Percentiles rank a stretch among this genome's conserved stretches.
phyloP scores from a whole-genome alignment of 2,888 invertebrate species.

The Lepidonotus clava region DNA sequence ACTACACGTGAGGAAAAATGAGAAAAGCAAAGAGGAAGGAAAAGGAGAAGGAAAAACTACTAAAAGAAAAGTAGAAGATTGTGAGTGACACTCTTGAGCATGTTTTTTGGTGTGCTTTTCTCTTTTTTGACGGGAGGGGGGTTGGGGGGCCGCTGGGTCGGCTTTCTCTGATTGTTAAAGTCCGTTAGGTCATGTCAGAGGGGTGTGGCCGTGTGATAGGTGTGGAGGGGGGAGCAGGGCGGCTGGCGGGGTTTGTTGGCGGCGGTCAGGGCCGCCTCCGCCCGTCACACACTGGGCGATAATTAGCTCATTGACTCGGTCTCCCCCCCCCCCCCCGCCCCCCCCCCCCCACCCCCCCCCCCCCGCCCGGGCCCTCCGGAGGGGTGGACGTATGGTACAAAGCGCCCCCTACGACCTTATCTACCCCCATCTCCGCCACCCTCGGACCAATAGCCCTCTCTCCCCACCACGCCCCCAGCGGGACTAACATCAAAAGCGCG shows the following conservation, averaged over 20 bases:
- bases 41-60: no score
- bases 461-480: not conserved
- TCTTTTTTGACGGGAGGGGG: no score
- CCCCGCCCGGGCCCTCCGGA: no score
- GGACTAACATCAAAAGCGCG: not conserved
- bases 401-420: not conserved
- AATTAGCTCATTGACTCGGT: constrained; percentile 39
- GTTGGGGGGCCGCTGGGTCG: no score
- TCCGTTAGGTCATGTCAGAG: not conserved
- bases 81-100: no score
- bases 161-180: not conserved
- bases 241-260: constrained; percentile 24
- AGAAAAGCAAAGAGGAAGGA: no score
- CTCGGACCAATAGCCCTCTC: not conserved
- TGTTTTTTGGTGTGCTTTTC: no score
- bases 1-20: no score
- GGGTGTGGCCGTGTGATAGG: not conserved
- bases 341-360: no score
- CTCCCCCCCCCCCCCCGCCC: not conserved
- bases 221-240: no score
- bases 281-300: not conserved
- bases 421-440: not conserved
- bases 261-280: not conserved
- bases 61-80: no score
- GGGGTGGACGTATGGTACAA: constrained; percentile 11